Evolutionary conservation across 2,888 invertebrate species (phyloP).

Genomic region (Amphipyra tragopoginis): DNA sequence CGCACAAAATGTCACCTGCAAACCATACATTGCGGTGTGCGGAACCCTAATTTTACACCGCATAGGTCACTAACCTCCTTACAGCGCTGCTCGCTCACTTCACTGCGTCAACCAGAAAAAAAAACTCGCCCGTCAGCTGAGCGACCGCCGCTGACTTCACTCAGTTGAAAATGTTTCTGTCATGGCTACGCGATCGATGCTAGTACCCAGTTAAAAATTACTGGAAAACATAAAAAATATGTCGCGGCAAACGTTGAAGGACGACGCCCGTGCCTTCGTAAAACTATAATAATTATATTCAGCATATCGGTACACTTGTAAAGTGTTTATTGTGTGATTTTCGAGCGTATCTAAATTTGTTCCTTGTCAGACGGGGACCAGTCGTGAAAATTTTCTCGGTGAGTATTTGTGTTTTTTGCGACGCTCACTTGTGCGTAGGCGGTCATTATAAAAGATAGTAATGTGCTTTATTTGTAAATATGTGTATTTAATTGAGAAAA

Average conservation of each 20-base stretch:
- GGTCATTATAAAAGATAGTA: slow-evolving; percentile 51
- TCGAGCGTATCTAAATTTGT: slow-evolving; percentile 86
- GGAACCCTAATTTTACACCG: slow-evolving; percentile 62
- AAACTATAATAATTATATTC: slow-evolving; percentile 75
- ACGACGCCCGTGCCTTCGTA: slow-evolving; percentile 65
- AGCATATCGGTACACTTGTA: slow-evolving; percentile 70
- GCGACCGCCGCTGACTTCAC: slow-evolving; percentile 81
- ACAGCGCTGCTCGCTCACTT: slow-evolving; percentile 70
- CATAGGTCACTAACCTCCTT: slow-evolving; percentile 78
- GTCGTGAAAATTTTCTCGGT: slow-evolving; percentile 81
- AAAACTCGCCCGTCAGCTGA: slow-evolving; percentile 86
- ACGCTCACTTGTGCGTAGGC: slow-evolving; percentile 53
- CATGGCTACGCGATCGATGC: slow-evolving; percentile 88
- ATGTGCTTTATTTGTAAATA: slow-evolving; percentile 60
- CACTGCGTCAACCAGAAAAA: slow-evolving; percentile 74
- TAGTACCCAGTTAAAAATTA: slow-evolving; percentile 78
- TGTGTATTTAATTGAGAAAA: slow-evolving; percentile 63
- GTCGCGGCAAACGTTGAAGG: slow-evolving; percentile 74
- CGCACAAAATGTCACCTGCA: slow-evolving; percentile 34
- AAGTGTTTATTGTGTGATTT: slow-evolving; percentile 84
- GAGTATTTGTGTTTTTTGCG: slow-evolving; percentile 76
- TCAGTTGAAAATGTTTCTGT: slow-evolving; percentile 84
- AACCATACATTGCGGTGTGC: slow-evolving; percentile 35
- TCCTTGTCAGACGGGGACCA: slow-evolving; percentile 79
- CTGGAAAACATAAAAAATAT: slow-evolving; percentile 85